phyloP scores from a whole-genome alignment of 2,113 vertebrate genomes.

The Ptyas mucosa region DNA sequence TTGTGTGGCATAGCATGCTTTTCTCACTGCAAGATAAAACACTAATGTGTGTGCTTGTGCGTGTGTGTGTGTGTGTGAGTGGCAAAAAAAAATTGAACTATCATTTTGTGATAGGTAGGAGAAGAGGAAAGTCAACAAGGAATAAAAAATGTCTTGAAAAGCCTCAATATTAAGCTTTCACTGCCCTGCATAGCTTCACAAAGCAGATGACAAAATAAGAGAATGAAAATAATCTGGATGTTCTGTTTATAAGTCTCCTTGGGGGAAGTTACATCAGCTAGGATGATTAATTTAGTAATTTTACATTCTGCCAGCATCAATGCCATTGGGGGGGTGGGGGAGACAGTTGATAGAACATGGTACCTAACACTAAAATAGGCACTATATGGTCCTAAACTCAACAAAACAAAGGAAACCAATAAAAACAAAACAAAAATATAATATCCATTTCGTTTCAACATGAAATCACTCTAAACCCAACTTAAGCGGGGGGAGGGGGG shows the following conservation, averaged over 20 bases:
- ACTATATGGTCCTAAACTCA: neutral
- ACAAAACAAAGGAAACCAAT: neutral
- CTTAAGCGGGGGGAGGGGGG: accelerated
- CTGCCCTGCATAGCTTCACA: neutral
- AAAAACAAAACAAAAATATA: neutral
- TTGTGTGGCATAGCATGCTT: neutral
- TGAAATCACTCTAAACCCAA: neutral
- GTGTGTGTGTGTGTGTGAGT: no score
- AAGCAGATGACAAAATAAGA: neutral
- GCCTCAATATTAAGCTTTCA: neutral
- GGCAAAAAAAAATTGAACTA: neutral
- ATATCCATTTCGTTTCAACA: neutral
- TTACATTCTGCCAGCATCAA: neutral
- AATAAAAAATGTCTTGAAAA: neutral
- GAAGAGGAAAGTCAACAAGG: neutral
- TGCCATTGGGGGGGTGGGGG: neutral
- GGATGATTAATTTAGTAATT: neutral
- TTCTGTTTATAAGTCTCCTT: neutral
- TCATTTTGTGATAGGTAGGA: neutral
- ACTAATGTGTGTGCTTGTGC: neutral
- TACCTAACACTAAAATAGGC: neutral
- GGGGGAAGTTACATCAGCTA: neutral
- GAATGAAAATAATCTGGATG: neutral
- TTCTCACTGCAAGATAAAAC: neutral
- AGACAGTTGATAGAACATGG: neutral